Evolutionary conservation across 2,797 vertebrate genomes (phyloP).

Genomic region (Sebastes cheni): DNA sequence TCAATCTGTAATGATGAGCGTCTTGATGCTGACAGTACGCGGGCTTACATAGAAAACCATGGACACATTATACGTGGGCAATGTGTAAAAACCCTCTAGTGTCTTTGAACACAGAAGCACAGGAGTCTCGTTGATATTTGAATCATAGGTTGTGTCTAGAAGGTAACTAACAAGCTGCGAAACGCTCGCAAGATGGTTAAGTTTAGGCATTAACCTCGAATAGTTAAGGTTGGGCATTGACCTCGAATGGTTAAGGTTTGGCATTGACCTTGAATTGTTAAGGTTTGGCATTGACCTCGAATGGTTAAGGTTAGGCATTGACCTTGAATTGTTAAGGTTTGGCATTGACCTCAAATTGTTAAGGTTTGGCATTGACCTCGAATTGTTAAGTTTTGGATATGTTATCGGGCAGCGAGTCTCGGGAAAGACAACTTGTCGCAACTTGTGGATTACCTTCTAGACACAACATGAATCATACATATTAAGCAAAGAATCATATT

Average conservation of each 20-base stretch:
- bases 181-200: background rate
- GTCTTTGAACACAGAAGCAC: background rate
- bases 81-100: background rate
- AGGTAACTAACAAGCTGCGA: background rate
- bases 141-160: background rate
- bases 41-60: background rate
- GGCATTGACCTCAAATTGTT: no score
- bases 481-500: background rate
- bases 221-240: no score
- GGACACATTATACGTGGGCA: background rate
- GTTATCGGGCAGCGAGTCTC: background rate
- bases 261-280: no score
- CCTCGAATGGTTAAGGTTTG: no score
- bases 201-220: background rate
- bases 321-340: no score
- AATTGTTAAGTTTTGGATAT: no score
- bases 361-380: no score
- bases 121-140: background rate
- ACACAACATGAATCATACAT: background rate
- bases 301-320: no score
- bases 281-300: no score
- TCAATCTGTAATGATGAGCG: background rate
- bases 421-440: background rate
- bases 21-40: background rate
- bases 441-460: background rate